phyloP scores from a whole-genome alignment of 2,113 vertebrate species.

The Neotoma lepida region DNA sequence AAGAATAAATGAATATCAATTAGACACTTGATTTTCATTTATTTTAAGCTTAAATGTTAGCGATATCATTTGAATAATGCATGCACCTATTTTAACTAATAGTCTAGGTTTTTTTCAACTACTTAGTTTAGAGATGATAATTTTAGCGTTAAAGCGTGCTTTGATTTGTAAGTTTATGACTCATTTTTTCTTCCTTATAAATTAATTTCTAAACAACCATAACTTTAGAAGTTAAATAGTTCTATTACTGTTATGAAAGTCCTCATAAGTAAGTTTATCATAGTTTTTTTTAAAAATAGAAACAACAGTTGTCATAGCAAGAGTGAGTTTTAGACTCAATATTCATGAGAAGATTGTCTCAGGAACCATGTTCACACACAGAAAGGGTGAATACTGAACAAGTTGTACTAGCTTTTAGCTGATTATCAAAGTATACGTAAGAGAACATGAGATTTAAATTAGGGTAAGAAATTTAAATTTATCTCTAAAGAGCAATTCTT shows the following conservation, averaged over 20 bases:
- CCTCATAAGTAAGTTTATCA: constrained; percentile 47
- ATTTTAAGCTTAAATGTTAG: constrained; percentile 75
- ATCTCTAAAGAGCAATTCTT: constrained; percentile 50
- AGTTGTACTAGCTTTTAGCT: constrained; percentile 46
- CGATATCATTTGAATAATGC: constrained; percentile 76
- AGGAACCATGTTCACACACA: constrained; percentile 42
- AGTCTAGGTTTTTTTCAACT: constrained; percentile 67
- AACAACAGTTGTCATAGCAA: constrained; percentile 45
- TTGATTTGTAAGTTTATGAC: constrained; percentile 69
- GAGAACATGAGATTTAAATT: constrained; percentile 55
- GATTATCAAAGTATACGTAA: constrained; percentile 47
- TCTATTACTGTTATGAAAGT: constrained; percentile 60
- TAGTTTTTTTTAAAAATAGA: background rate
- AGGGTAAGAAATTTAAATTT: constrained; percentile 62
- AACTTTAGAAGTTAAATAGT: constrained; percentile 61
- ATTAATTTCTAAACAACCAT: constrained; percentile 58
- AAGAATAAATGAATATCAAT: constrained; percentile 79
- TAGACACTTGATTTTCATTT: constrained; percentile 76
- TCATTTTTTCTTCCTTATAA: constrained; percentile 57
- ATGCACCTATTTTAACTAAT: constrained; percentile 74
- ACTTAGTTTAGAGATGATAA: constrained; percentile 72
- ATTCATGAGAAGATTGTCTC: constrained; percentile 55
- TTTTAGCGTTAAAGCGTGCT: constrained; percentile 66
- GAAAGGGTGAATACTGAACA: constrained; percentile 61
- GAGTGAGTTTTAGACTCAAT: constrained; percentile 50